A percentile compares a stretch with the other conserved stretches of the same genome.
These are phyloP conservation scores for Callosobruchus maculatus DNA, from an alignment of 2,888 invertebrate species.

Conservation along the genomic window DNA sequence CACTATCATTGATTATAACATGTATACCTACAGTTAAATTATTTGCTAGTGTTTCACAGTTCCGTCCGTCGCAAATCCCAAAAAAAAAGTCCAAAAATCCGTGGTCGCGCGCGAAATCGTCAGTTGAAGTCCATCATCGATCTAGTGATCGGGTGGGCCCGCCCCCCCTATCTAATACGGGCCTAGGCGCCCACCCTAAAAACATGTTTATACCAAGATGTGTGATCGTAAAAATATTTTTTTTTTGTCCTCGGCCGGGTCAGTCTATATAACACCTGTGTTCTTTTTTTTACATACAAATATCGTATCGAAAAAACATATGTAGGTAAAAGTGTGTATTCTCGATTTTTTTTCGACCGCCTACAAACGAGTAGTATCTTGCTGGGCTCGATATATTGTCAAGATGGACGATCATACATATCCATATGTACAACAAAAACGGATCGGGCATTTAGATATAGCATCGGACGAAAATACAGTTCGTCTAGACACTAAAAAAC, in stretches of 20 bases:
- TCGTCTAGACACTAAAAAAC: too few species aligned
- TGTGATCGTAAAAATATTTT: constrained; percentile 3
- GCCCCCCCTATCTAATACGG: constrained; percentile 12
- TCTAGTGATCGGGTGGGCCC: constrained; percentile 3
- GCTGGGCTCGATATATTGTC: neutral
- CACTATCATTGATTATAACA: too few species aligned
- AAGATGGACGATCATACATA: too few species aligned
- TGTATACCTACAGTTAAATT: too few species aligned
- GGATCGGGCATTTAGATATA: too few species aligned
- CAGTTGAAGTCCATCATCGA: constrained; percentile 7
- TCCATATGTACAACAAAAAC: too few species aligned
- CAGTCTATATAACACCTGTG: constrained; percentile 43
- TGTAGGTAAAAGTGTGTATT: neutral
- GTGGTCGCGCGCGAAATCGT: neutral
- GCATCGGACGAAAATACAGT: too few species aligned
- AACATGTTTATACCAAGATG: constrained; percentile 18
- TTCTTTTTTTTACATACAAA: neutral
- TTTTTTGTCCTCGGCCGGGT: constrained; percentile 44
- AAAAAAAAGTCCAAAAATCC: neutral
- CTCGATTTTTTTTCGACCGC: neutral
- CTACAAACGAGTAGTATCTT: neutral
- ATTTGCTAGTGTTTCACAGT: too few species aligned
- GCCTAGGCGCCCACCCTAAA: neutral
- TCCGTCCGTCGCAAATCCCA: neutral
- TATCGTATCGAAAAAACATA: neutral